phyloP scores from a whole-genome alignment of 2,888 invertebrate species.

The Caenorhabditis becei region DNA sequence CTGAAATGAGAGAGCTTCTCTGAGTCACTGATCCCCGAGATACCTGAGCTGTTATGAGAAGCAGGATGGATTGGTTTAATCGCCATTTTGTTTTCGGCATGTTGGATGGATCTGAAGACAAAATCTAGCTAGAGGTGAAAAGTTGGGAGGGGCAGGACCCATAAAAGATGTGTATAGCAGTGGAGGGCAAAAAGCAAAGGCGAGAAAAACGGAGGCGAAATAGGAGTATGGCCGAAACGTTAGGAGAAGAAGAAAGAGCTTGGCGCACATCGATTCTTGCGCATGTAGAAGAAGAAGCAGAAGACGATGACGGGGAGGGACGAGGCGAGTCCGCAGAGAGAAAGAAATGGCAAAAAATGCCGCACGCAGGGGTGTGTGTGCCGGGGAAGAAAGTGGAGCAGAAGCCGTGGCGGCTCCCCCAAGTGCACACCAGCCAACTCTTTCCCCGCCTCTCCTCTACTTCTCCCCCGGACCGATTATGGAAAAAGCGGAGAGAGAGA shows the following conservation, averaged over 20 bases:
- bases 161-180: conserved; percentile 35
- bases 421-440: conserved; percentile 11
- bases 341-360: conserved; percentile 15
- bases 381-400: conserved; percentile 11
- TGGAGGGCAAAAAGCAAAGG: conserved; percentile 42
- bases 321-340: not conserved
- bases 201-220: conserved; percentile 21
- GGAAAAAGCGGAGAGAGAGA: conserved; percentile 29
- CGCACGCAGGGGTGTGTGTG: not conserved
- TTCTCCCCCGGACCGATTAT: conserved; percentile 29
- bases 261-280: conserved; percentile 28
- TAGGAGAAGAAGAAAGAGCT: conserved; percentile 15
- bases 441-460: not conserved
- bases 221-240: conserved; percentile 3
- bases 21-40: too few relatives aligned
- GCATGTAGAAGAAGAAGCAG: not conserved
- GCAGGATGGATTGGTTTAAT: conserved; percentile 57
- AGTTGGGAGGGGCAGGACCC: not conserved
- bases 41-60: conserved; percentile 39
- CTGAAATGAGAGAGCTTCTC: too few relatives aligned
- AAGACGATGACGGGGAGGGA: conserved; percentile 17
- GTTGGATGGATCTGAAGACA: conserved; percentile 25
- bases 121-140: not conserved
- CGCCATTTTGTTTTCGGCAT: conserved; percentile 56
- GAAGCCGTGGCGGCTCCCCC: conserved; percentile 1